Evolutionary conservation across 2,797 vertebrate species (phyloP), one percentile per base, ranked within the genome.

Genomic region (Sebastes jordani): DNA sequence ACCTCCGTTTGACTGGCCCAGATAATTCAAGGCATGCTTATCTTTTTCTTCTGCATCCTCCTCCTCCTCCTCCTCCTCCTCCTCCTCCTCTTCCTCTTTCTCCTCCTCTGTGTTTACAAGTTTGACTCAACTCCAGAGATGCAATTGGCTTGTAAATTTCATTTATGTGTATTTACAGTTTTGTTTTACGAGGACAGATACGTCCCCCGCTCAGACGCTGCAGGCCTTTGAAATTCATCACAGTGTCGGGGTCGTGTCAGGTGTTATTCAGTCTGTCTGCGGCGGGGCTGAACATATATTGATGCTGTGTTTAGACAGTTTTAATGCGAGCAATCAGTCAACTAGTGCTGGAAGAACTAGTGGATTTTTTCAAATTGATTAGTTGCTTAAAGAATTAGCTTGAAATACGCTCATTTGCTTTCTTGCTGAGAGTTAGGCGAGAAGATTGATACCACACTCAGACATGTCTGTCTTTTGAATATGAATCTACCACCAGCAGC

Each of bases 111-210:
- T 54, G 66, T 91, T 91, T 92, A 89, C 86, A 74, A 69, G 81
- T 81, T 79, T 80, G 82, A 91, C 82, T 91, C 81, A 18, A 85
- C 73, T 91, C 86, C 83, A 87, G 88, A 80, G 70, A 82, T 77
- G 59, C 73, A 81, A 76, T 56, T 74, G 78, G 66, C 88, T 89
- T 76, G 85, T 89, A 88, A 90, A 89, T 83, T 70, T 78, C 23
- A 63, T 86, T 77, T 63, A 60, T 85, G 76, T 69, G 61, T 80
- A 82, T 86, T 88, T 84, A 89, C 73, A 78, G 76, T 76, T 90
- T 59, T 54, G 60, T 76, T 92, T 92, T 86, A 92, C 71, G 81
- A 90, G 88, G 78, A 84, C 72, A 81, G 76, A 82, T 73, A 62
- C 72, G 56, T 46, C 69, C 38, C 38, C 56, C 23, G 18, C 64